A percentile compares a stretch with the other conserved stretches of the same genome.
Conservation (phyloP, 2,113 vertebrate species). For the Anoura caudifer region DNA sequence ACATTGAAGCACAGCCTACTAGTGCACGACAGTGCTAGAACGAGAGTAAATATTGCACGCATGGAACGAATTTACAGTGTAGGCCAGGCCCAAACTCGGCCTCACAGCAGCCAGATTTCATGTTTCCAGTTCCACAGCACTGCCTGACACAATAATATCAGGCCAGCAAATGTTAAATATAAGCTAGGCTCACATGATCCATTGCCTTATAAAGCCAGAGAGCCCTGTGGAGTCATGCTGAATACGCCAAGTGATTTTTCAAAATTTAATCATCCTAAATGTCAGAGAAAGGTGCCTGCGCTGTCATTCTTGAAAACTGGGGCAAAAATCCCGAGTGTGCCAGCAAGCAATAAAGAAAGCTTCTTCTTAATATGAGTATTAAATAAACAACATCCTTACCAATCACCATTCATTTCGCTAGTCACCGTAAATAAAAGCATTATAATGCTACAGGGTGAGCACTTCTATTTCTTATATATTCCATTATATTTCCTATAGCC, state of each 20-base stretch:
- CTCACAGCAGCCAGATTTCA: conserved; percentile 82
- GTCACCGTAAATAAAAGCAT: conserved; percentile 50
- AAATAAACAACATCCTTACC: conserved; percentile 71
- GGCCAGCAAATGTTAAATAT: conserved; percentile 82
- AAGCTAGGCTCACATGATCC: conserved; percentile 87
- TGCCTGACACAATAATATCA: conserved; percentile 85
- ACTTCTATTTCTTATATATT: too few relatives aligned
- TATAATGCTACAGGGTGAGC: not conserved
- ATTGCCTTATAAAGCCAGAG: conserved; percentile 84
- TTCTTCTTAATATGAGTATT: conserved; percentile 77
- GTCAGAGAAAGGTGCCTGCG: conserved; percentile 90
- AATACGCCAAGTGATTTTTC: conserved; percentile 86
- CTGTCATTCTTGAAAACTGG: conserved; percentile 88
- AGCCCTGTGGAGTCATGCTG: conserved; percentile 83
- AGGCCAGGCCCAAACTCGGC: conserved; percentile 79
- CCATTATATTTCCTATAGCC: not conserved
- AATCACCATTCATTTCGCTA: conserved; percentile 57
- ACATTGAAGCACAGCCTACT: conserved; percentile 65
- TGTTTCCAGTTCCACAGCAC: conserved; percentile 83
- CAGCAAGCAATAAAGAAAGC: conserved; percentile 84
- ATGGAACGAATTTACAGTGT: conserved; percentile 80
- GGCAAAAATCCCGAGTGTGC: conserved; percentile 63
- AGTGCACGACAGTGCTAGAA: conserved; percentile 45
- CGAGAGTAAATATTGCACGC: conserved; percentile 75
- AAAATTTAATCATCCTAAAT: conserved; percentile 92